phyloP scores from a whole-genome alignment of 2,888 invertebrate genomes.

The Gortyna flavago region DNA sequence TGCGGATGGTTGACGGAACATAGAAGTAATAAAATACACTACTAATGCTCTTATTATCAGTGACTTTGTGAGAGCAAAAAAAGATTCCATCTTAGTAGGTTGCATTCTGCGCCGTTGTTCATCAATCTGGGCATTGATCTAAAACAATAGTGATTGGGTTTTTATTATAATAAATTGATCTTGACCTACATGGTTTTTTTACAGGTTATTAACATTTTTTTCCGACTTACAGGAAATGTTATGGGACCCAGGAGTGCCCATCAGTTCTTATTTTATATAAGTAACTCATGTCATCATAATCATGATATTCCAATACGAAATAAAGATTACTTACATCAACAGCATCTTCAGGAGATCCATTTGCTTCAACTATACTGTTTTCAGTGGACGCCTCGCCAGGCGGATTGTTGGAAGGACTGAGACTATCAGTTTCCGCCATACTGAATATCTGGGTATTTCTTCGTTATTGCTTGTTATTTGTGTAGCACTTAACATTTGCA shows the following conservation, averaged over 20 bases:
- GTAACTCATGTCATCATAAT: background rate
- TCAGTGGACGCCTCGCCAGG: slow-evolving; percentile 70
- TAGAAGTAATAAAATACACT: slow-evolving; percentile 97
- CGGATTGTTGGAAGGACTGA: slow-evolving; percentile 71
- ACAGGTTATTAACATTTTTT: slow-evolving; percentile 35
- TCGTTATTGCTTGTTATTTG: slow-evolving; percentile 32
- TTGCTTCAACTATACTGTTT: slow-evolving; percentile 68
- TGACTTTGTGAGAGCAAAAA: slow-evolving; percentile 95
- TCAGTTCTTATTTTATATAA: background rate
- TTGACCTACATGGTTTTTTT: slow-evolving; percentile 38
- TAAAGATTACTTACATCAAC: slow-evolving; percentile 77
- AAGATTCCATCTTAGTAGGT: slow-evolving; percentile 93
- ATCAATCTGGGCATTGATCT: slow-evolving; percentile 86
- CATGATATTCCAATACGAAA: background rate
- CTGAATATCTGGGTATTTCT: slow-evolving; percentile 34
- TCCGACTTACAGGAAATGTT: background rate
- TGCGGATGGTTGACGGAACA: slow-evolving; percentile 93
- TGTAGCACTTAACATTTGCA: slow-evolving; percentile 39
- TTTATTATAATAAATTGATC: slow-evolving; percentile 4
- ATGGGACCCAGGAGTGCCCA: background rate
- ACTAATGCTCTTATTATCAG: slow-evolving; percentile 96
- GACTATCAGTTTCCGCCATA: slow-evolving; percentile 64
- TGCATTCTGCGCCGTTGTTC: slow-evolving; percentile 87
- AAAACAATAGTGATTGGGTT: slow-evolving; percentile 67
- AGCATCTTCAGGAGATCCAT: slow-evolving; percentile 71